Base-by-base conservation (phyloP, 2,113 vertebrate genomes). In the Crotalus helleri region DNA sequence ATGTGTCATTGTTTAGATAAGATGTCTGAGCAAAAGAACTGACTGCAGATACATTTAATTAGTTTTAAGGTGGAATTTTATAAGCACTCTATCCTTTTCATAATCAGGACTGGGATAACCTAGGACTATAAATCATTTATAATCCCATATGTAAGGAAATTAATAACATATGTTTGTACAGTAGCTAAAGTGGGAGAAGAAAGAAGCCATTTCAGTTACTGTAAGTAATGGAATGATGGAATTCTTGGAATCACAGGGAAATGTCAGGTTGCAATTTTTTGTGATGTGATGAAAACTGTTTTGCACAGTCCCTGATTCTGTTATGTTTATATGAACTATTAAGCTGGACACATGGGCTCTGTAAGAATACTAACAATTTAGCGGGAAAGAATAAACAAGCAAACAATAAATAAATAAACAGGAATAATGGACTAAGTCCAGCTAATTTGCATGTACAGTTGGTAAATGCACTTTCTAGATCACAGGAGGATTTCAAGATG, bases 1-100 rank as follows among this genome's bases (percentile, higher is more conserved):
- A 97, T 98, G 97, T 99, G 98, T 98, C 98, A 99, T 98, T 96
- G 95, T 95, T 96, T 95, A 95, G 58, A 93, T 95, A 96, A 95
- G 96, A 91, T 96, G 96, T 96, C 97, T 94, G 96, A 91, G 74
- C 92, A 81, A 93, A 96, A 93, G 96, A 94, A 53, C 92, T 92
- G 90, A 92, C 94, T 94, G 55, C 46, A 94, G 95, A 95, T 51
- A 89, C 1, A 0, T 92, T 96, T 96, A 94, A 95, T 94, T 95
- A 96, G 96, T 97, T 96, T 98, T 98, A 98, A 98, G 98, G 97
- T 98, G 97, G 98, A 98, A 97, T 96, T 97, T 92, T 93, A 91
- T 92, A 93, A 96, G 94, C 53, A 33, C 53, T 53, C 86, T 94
- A 93, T 13, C 49, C 91, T 94, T 91, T 33, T 90, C 91, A 74